Conservation (phyloP, 2,797 vertebrate species). For the Meda fulgida region DNA sequence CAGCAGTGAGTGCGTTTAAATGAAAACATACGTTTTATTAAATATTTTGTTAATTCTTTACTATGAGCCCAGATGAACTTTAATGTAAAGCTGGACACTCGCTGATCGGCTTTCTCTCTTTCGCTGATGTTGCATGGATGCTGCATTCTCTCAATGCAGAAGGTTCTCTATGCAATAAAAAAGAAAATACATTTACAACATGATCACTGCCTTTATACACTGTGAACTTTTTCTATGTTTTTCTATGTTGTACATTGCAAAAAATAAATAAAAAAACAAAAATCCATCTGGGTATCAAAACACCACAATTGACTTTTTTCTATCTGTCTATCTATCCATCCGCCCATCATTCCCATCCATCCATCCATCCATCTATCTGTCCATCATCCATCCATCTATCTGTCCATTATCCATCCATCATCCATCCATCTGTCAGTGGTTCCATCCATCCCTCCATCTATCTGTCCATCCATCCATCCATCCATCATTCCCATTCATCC, state of each 20-base stretch:
- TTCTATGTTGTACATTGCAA: slow-evolving; percentile 83
- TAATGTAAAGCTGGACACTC: not conserved
- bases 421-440: no score
- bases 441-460: rapidly evolving
- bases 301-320: not conserved
- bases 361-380: not conserved
- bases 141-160: slow-evolving; percentile 29
- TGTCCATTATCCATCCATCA: no score
- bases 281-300: slow-evolving; percentile 63
- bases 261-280: slow-evolving; percentile 72
- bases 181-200: slow-evolving; percentile 52
- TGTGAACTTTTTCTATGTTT: slow-evolving; percentile 88
- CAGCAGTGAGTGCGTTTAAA: slow-evolving; percentile 8
- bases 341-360: not conserved
- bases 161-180: slow-evolving; percentile 52
- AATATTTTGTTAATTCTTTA: slow-evolving; percentile 26
- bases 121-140: slow-evolving; percentile 42
- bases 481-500: not conserved
- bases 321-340: slow-evolving; percentile 29
- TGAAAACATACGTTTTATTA: not conserved
- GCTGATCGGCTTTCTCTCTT: not conserved
- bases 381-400: not conserved
- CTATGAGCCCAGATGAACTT: not conserved
- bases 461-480: no score
- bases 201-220: slow-evolving; percentile 84